Evolutionary conservation across 2,888 invertebrate genomes (phyloP).

Genomic region (Agrotis puta): DNA sequence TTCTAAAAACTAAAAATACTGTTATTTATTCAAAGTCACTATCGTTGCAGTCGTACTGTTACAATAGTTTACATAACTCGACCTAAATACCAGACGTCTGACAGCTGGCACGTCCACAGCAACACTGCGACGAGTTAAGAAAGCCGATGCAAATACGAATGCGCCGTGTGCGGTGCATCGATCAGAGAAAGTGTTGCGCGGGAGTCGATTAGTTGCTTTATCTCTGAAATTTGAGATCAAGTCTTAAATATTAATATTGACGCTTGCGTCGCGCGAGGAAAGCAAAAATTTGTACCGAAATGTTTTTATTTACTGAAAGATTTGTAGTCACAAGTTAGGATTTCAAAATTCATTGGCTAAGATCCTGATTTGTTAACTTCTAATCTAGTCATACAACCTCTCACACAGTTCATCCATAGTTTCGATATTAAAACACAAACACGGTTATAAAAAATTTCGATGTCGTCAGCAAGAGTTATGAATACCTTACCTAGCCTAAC

Average conservation of each 20-base stretch:
- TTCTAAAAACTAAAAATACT: neutral
- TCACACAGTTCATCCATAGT: too few species aligned
- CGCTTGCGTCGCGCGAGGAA: too few species aligned
- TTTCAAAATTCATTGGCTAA: neutral
- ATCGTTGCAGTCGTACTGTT: slow-evolving; percentile 15
- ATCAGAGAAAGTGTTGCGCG: slow-evolving; percentile 55
- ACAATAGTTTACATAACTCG: slow-evolving; percentile 53
- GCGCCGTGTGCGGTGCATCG: slow-evolving; percentile 43
- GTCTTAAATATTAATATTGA: neutral
- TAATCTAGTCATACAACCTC: too few species aligned
- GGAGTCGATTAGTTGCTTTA: slow-evolving; percentile 25
- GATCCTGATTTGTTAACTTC: neutral
- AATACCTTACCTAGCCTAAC: neutral
- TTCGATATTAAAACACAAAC: neutral
- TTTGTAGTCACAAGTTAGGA: too few species aligned
- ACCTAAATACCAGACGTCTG: slow-evolving; percentile 55
- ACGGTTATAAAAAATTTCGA: neutral
- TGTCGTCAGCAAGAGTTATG: neutral
- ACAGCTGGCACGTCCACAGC: slow-evolving; percentile 33
- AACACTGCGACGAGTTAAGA: slow-evolving; percentile 46
- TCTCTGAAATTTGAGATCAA: slow-evolving; percentile 27
- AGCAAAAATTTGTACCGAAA: too few species aligned
- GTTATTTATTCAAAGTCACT: slow-evolving; percentile 4
- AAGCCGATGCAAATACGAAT: slow-evolving; percentile 49
- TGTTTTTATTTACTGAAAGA: neutral